These are phyloP conservation scores for Melanogrammus aeglefinus DNA, from an alignment of 2,797 vertebrate species.

Conservation along the genomic window DNA sequence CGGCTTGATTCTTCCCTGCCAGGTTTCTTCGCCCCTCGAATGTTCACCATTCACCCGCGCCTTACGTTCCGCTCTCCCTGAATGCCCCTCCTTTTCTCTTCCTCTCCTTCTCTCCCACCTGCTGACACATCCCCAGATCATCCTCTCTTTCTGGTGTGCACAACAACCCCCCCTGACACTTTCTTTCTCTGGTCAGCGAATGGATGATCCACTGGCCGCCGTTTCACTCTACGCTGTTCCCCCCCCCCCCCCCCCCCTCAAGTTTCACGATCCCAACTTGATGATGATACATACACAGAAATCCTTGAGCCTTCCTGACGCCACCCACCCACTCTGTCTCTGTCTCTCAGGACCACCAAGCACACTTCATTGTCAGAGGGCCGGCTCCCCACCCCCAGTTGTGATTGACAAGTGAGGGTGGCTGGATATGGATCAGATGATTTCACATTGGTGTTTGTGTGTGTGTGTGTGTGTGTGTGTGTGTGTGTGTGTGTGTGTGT, in stretches of 20 bases:
- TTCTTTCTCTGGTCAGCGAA: constrained; percentile 22
- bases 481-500: not conserved
- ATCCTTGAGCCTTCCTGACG: not conserved
- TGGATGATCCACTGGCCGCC: constrained; percentile 17
- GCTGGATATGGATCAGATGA: constrained; percentile 90
- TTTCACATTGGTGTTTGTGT: constrained; percentile 76
- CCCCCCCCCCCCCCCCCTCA: no score
- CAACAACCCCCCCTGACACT: constrained; percentile 14
- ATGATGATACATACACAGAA: constrained; percentile 25
- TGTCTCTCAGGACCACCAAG: constrained; percentile 28
- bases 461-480: constrained; percentile 12
- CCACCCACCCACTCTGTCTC: constrained; percentile 26
- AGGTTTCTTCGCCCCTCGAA: constrained; percentile 26
- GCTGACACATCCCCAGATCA: constrained; percentile 42
- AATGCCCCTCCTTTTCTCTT: constrained; percentile 9
- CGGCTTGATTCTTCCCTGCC: constrained; percentile 16
- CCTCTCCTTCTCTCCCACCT: constrained; percentile 35
- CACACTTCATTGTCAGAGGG: constrained; percentile 42
- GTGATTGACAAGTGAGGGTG: constrained; percentile 83
- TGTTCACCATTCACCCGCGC: constrained; percentile 57
- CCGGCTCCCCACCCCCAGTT: constrained; percentile 71
- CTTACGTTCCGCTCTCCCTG: constrained; percentile 43
- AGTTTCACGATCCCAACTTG: constrained; percentile 47
- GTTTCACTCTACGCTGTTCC: constrained; percentile 32
- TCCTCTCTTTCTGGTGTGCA: constrained; percentile 35